Evolutionary conservation across 2,113 vertebrate species (phyloP).

Genomic region (Smithornis capensis): DNA sequence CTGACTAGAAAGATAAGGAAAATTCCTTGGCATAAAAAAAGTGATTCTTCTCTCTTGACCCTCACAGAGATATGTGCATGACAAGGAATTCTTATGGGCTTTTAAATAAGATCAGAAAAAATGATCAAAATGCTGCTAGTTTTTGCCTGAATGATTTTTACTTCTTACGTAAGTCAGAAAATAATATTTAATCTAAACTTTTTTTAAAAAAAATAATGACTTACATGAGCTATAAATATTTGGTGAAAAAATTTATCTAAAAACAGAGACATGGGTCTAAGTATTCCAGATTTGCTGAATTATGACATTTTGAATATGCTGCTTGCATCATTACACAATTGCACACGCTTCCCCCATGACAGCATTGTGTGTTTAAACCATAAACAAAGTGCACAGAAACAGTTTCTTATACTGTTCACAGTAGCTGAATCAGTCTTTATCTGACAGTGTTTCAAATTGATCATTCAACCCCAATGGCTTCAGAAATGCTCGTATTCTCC

Average conservation of each 20-base stretch:
- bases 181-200: not conserved
- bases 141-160: not conserved
- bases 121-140: too few relatives aligned
- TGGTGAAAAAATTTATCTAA: not conserved
- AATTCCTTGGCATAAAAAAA: not conserved
- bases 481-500: not conserved
- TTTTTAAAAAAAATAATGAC: fast-evolving
- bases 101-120: not conserved
- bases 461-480: not conserved
- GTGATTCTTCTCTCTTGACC: not conserved
- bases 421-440: not conserved
- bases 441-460: not conserved
- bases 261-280: not conserved
- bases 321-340: not conserved
- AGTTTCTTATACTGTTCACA: not conserved
- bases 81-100: not conserved
- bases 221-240: not conserved
- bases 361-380: not conserved
- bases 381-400: not conserved
- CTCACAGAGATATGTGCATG: not conserved
- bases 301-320: not conserved
- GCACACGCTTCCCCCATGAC: not conserved
- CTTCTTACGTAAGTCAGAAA: not conserved
- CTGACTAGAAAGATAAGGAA: not conserved
- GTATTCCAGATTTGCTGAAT: not conserved